Evolutionary conservation across 2,888 invertebrate species (phyloP).

Genomic region (Luperina nickerlii): DNA sequence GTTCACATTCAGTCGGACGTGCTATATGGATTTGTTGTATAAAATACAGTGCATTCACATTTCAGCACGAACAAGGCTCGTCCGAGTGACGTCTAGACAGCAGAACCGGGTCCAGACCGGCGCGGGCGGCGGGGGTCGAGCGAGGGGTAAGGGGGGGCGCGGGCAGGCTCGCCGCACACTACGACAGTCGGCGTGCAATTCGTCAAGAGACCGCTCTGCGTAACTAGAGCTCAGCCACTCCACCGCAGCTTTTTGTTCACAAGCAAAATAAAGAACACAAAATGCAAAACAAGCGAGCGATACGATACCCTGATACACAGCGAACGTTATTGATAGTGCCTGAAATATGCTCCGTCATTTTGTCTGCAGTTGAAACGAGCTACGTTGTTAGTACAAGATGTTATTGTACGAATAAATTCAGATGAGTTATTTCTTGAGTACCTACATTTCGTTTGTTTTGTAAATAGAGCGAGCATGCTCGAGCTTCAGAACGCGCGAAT

Average conservation of each 20-base stretch:
- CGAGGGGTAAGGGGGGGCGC: neutral
- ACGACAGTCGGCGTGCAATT: conserved; percentile 71
- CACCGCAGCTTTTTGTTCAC: conserved; percentile 68
- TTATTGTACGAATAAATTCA: conserved; percentile 74
- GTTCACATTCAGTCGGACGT: conserved; percentile 39
- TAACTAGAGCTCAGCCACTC: conserved; percentile 62
- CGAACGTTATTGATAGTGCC: conserved; percentile 75
- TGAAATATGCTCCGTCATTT: conserved; percentile 77
- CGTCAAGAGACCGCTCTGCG: conserved; percentile 74
- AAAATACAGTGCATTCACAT: conserved; percentile 71
- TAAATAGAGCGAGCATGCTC: conserved; percentile 65
- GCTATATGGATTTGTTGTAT: conserved; percentile 54
- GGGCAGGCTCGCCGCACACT: conserved; percentile 44
- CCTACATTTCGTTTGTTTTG: conserved; percentile 69
- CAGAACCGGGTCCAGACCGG: conserved; percentile 54
- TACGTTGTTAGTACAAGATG: conserved; percentile 74
- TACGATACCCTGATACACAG: conserved; percentile 71
- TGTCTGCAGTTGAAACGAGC: conserved; percentile 76
- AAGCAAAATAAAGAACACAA: conserved; percentile 66
- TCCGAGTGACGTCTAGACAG: conserved; percentile 72
- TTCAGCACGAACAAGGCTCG: conserved; percentile 68
- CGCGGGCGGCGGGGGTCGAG: neutral
- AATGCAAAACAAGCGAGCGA: conserved; percentile 71
- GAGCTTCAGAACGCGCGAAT: conserved; percentile 44
- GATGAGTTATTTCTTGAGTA: conserved; percentile 69